Conservation (phyloP, 92 coral and sea anemone species). For the Umimayanthus kanabou region DNA sequence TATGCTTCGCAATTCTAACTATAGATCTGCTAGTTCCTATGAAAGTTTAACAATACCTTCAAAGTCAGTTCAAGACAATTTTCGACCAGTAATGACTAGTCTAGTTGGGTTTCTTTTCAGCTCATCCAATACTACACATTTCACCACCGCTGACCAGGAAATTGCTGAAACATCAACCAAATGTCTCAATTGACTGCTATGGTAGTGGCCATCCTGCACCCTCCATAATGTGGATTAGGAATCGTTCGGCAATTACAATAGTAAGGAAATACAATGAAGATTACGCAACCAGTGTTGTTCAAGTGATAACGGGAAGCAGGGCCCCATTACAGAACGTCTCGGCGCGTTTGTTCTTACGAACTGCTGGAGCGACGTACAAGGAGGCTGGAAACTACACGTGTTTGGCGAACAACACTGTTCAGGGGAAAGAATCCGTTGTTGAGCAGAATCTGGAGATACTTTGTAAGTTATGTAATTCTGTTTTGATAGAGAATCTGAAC, state of each 20-base stretch:
- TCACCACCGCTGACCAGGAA: background rate
- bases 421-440: background rate
- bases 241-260: slow-evolving; percentile 4
- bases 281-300: slow-evolving; percentile 39
- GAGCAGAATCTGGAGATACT: slow-evolving; percentile 51
- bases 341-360: slow-evolving; percentile 57
- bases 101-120: too few relatives aligned
- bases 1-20: too few relatives aligned
- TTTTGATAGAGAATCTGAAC: too few relatives aligned
- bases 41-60: too few relatives aligned
- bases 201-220: slow-evolving; percentile 71
- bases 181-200: slow-evolving; percentile 54
- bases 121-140: too few relatives aligned
- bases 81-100: too few relatives aligned
- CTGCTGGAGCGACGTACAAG: slow-evolving; percentile 52
- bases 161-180: slow-evolving; percentile 28
- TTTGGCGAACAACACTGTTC: slow-evolving; percentile 39
- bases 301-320: slow-evolving; percentile 28
- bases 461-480: slow-evolving; percentile 51
- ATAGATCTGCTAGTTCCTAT: too few relatives aligned
- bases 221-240: slow-evolving; percentile 51
- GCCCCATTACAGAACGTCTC: slow-evolving; percentile 55
- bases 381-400: slow-evolving; percentile 81
- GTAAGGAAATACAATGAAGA: background rate
- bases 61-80: too few relatives aligned